phyloP scores from a whole-genome alignment of 35 echinoderm and acorn worm species.

The Patiria miniata region DNA sequence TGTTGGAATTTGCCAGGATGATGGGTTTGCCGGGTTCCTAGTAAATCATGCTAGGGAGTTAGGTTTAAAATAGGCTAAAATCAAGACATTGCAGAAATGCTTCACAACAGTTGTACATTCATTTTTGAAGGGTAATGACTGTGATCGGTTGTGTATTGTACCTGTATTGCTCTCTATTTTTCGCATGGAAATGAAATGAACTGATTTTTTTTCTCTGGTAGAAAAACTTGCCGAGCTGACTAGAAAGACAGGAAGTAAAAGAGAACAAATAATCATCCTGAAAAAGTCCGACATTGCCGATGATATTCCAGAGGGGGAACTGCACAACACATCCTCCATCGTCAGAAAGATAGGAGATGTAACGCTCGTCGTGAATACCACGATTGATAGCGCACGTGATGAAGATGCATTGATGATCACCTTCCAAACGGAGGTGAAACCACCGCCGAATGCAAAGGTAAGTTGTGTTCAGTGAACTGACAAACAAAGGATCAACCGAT shows the following conservation, averaged over 20 bases:
- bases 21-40: too few relatives aligned
- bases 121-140: too few relatives aligned
- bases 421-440: slow-evolving; percentile 4
- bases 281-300: background rate
- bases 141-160: too few relatives aligned
- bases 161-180: too few relatives aligned
- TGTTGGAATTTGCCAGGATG: too few relatives aligned
- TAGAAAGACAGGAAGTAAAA: background rate
- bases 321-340: background rate
- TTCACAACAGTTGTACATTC: too few relatives aligned
- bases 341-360: background rate
- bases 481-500: too few relatives aligned
- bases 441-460: background rate
- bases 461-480: background rate
- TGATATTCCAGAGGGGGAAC: background rate
- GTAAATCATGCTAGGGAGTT: too few relatives aligned
- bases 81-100: too few relatives aligned
- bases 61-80: too few relatives aligned
- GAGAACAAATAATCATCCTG: background rate
- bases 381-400: background rate
- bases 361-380: background rate
- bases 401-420: background rate
- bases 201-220: background rate
- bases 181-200: background rate
- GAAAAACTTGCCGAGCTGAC: slow-evolving; percentile 15